Conservation (phyloP, 2,888 invertebrate species). For the Hymenopus coronatus region DNA sequence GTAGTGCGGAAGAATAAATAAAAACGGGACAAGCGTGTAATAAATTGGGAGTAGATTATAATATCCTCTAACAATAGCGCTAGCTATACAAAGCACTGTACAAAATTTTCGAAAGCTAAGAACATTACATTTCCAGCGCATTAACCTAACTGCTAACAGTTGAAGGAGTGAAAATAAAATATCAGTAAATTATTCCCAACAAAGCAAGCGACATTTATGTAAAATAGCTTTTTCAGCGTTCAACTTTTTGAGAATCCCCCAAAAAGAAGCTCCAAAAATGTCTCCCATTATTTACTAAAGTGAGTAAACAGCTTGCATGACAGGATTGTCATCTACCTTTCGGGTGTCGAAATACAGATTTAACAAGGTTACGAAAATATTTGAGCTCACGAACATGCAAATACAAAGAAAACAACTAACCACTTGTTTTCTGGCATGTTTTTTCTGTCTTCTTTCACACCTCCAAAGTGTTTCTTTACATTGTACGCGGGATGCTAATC, state of each 20-base stretch:
- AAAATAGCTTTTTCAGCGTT: not conserved
- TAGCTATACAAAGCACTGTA: no score
- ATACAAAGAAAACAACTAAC: not conserved
- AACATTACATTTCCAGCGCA: no score
- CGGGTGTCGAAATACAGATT: not conserved
- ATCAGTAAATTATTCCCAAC: no score
- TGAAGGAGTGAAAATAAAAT: no score
- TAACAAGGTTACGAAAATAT: not conserved
- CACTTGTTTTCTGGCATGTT: not conserved
- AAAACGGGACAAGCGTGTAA: no score
- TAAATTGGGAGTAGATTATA: no score
- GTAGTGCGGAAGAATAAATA: no score
- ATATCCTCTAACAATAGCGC: no score
- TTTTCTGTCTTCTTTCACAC: not conserved
- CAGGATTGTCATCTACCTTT: not conserved
- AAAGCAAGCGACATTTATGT: not conserved
- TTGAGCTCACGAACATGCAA: not conserved
- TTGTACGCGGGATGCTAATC: not conserved
- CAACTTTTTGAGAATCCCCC: not conserved
- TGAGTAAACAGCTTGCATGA: not conserved
- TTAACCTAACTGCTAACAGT: no score
- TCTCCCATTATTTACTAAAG: not conserved
- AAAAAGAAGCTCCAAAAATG: not conserved
- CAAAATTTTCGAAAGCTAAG: no score
- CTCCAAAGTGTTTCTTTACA: not conserved